These are phyloP conservation scores for Eudemis profundana DNA, from an alignment of 2,888 invertebrate genomes.

Conservation along the genomic window DNA sequence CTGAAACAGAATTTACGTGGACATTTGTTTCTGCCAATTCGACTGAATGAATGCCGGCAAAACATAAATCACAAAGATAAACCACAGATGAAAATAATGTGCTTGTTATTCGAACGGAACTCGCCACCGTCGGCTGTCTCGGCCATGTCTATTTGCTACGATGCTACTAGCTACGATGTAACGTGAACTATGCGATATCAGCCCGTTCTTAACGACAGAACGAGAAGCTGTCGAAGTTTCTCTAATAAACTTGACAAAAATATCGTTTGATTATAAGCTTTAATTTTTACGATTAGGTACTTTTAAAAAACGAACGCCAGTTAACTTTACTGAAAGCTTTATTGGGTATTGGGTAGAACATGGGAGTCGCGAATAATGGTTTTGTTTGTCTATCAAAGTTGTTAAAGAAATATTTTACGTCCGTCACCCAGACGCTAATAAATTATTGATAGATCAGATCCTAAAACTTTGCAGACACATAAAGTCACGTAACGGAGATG, in stretches of 20 bases:
- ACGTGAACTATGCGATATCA: conserved; percentile 55
- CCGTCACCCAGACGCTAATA: conserved; percentile 10
- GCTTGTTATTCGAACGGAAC: conserved; percentile 56
- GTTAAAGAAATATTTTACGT: conserved; percentile 31
- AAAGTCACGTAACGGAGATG: conserved; percentile 39
- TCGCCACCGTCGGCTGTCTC: conserved; percentile 60
- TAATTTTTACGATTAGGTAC: neutral
- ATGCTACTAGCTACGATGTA: conserved; percentile 59
- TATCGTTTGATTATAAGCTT: neutral
- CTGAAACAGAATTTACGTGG: conserved; percentile 9
- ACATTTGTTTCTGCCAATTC: conserved; percentile 6
- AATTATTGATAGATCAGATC: conserved; percentile 12
- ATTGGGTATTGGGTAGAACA: conserved; percentile 2
- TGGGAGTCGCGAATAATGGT: conserved; percentile 15
- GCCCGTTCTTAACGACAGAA: conserved; percentile 50
- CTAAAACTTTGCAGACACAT: conserved; percentile 34
- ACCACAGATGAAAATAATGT: conserved; percentile 50
- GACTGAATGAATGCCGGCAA: conserved; percentile 12
- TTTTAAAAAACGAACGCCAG: neutral
- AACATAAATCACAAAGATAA: conserved; percentile 57
- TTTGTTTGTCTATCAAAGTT: conserved; percentile 31
- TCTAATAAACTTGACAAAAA: neutral
- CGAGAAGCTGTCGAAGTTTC: neutral
- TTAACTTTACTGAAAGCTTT: neutral
- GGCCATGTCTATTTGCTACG: conserved; percentile 63